Evolutionary conservation across 2,888 invertebrate genomes (phyloP).

Genomic region (Tanypteryx hageni): DNA sequence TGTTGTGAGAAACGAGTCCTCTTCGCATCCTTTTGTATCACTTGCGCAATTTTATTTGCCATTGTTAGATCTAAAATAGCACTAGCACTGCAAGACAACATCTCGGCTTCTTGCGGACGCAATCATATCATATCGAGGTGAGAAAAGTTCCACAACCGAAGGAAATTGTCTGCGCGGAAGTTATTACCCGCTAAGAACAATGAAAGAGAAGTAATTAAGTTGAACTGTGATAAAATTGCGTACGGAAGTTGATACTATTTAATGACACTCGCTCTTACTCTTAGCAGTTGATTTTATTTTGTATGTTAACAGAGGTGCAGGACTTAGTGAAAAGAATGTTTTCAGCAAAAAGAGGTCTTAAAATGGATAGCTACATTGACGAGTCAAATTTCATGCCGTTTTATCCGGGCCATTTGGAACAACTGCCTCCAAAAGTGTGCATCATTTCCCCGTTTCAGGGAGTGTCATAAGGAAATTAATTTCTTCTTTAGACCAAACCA

Average conservation of each 20-base stretch:
- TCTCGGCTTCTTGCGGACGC: not conserved
- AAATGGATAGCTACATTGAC: too few relatives aligned
- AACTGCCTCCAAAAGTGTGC: too few relatives aligned
- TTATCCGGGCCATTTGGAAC: too few relatives aligned
- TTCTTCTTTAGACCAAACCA: too few relatives aligned
- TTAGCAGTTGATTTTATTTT: too few relatives aligned
- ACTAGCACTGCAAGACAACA: not conserved
- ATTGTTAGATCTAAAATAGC: not conserved
- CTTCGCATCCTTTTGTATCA: not conserved
- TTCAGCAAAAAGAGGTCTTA: too few relatives aligned
- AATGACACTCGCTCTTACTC: not conserved
- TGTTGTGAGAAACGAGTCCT: not conserved
- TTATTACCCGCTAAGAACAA: not conserved
- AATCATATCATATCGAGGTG: constrained; percentile 4
- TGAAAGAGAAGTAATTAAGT: not conserved
- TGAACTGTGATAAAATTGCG: not conserved
- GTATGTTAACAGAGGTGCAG: too few relatives aligned
- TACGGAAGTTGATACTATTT: not conserved
- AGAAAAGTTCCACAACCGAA: not conserved
- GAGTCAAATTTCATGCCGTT: too few relatives aligned
- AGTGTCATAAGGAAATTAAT: too few relatives aligned
- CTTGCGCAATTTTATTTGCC: not conserved
- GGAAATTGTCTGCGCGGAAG: not conserved
- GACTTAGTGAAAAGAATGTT: too few relatives aligned
- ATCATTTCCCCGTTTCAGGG: too few relatives aligned